Evolutionary conservation across 2,888 invertebrate species (phyloP).

Genomic region (Dermolepida albohirtum): DNA sequence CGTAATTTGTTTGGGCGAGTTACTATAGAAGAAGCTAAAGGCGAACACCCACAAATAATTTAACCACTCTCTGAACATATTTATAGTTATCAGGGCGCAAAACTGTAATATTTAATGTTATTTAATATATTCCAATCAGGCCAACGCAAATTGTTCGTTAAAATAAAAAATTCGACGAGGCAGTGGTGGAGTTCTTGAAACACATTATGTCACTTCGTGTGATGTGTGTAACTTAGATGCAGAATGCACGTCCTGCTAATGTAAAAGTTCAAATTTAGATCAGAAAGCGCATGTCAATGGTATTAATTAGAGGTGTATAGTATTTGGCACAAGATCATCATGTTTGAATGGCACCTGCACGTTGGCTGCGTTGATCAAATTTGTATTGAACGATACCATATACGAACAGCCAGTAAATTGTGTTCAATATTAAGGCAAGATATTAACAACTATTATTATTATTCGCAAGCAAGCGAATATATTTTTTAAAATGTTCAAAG

Average conservation of each 20-base stretch:
- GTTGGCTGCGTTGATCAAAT: neutral
- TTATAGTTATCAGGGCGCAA: neutral
- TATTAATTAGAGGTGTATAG: neutral
- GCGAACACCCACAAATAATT: conserved; percentile 55
- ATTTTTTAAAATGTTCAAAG: too few species aligned
- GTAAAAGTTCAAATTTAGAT: conserved; percentile 6
- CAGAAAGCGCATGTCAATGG: conserved; percentile 12
- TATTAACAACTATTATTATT: too few species aligned
- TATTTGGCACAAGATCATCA: too few species aligned
- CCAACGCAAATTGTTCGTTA: too few species aligned
- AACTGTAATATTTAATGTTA: too few species aligned
- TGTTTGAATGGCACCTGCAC: too few species aligned
- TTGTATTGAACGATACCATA: neutral
- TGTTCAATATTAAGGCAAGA: neutral
- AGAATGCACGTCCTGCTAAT: conserved; percentile 3
- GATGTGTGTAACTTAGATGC: neutral
- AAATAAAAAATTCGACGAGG: neutral
- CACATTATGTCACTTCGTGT: conserved; percentile 27
- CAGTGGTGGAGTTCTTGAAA: conserved; percentile 9
- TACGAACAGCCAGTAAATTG: too few species aligned
- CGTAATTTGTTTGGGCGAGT: conserved; percentile 47
- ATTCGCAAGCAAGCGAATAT: too few species aligned
- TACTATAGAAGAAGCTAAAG: conserved; percentile 52
- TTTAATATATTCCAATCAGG: too few species aligned
- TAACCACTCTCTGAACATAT: conserved; percentile 55